Base-by-base conservation (phyloP, 2,797 vertebrate genomes). In the Ataeniobius toweri region DNA sequence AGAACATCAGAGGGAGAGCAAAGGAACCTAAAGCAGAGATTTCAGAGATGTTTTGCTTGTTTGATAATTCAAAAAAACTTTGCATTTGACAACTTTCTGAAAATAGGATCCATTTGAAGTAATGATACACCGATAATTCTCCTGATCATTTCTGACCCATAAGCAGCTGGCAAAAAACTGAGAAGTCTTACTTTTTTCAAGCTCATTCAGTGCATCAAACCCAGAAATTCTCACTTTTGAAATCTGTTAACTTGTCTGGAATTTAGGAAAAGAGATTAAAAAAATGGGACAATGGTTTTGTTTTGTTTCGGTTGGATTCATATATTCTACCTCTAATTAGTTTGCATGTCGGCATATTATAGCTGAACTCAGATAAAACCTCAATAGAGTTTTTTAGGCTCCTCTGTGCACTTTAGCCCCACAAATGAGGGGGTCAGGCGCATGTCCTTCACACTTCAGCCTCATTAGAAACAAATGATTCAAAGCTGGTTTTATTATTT, bases 1-100 rank as follows among this genome's bases (percentile, higher is more conserved):
- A 63, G 56, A 81, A 85, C 70, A 55, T 36, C 76, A 58, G 74
- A 70, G n/a, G 68, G 16, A 48, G 13, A 28, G 41, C 41, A 48
- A n/a, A 22, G 58, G n/a, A 65, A 78, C 7, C 0, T 5, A 13
- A 75, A 75, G 71, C 14, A 77, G 36, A 63, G 58, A 75, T 75
- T 84, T 78, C 55, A 75, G 14, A 16, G n/a, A 22, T 65, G 2
- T 69, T 26, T 9, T 44, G 13, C 14, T n/a, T n/a, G 39, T 68
- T 44, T n/a, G 41, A n/a, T 67, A 13, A 24, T 67, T 36, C n/a
- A 44, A 68, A 46, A 10, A 46, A 46, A 69, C 41, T 22, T 41
- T 69, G 24, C 12, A 6, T 46, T n/a, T 68, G 65, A 68, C 22
- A 44, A n/a, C 22, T 68, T 68, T 24, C 3, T 44, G 41, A n/a